A percentile compares a stretch with the other conserved stretches of the same genome.
These are phyloP conservation scores for Myripristis murdjan DNA, from an alignment of 2,797 vertebrate species.

Conservation along the genomic window DNA sequence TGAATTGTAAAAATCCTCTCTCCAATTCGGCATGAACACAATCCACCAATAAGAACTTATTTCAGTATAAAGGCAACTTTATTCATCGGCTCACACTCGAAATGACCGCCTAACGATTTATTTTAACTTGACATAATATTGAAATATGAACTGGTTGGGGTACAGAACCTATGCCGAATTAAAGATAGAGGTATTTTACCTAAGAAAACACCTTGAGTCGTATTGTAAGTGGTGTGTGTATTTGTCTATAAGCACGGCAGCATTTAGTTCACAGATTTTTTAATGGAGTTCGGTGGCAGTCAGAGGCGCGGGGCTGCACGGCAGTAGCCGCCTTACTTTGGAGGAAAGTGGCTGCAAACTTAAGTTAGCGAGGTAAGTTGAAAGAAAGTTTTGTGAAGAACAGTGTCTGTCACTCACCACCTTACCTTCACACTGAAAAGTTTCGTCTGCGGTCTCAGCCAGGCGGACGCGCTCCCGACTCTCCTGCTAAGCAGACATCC, in stretches of 20 bases:
- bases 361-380: neutral
- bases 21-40: neutral
- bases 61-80: neutral
- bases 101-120: neutral
- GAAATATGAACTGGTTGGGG: fast-evolving
- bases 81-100: neutral
- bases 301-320: neutral
- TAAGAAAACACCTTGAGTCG: fast-evolving
- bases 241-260: fast-evolving
- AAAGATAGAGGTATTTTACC: fast-evolving
- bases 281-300: neutral
- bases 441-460: slow-evolving; percentile 77
- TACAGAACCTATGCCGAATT: neutral
- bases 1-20: too few relatives aligned
- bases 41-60: too few relatives aligned
- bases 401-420: neutral
- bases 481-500: slow-evolving; percentile 75
- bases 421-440: slow-evolving; percentile 92
- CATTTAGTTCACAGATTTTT: fast-evolving
- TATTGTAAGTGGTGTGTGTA: neutral
- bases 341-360: neutral
- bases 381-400: neutral
- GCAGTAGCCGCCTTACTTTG: neutral
- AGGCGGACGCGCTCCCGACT: slow-evolving; percentile 60
- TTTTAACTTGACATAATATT: neutral